Conservation (phyloP, 2,113 vertebrate genomes). For the Rissa tridactyla region DNA sequence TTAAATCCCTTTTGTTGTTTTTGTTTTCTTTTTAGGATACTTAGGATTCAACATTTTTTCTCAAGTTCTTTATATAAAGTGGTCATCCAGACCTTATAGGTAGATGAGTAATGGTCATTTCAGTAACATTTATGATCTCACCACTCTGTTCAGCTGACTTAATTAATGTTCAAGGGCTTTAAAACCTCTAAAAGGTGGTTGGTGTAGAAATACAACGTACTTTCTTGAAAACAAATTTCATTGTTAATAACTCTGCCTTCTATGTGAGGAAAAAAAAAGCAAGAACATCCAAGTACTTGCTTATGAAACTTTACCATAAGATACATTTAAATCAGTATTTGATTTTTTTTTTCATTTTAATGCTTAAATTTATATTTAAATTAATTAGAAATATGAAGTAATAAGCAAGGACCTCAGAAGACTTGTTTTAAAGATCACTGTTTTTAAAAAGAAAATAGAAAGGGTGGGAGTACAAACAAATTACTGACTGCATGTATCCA, state of each 20-base stretch:
- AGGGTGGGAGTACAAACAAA: neutral
- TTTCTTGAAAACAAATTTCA: neutral
- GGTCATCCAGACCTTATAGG: neutral
- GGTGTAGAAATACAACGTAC: neutral
- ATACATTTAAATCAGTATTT: neutral
- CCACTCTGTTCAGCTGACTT: neutral
- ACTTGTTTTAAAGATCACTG: neutral
- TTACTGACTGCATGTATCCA: neutral
- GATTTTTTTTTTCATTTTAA: neutral
- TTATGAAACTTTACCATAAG: neutral
- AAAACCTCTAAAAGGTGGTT: neutral
- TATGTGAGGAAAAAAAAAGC: neutral
- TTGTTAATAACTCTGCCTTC: neutral
- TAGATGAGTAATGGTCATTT: neutral
- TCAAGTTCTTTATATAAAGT: neutral
- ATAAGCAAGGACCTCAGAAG: neutral
- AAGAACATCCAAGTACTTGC: neutral
- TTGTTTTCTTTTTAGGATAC: neutral
- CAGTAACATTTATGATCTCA: neutral
- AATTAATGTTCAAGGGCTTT: neutral
- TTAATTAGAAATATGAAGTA: neutral
- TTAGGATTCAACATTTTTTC: neutral
- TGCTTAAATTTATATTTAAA: neutral
- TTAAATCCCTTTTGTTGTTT: neutral
- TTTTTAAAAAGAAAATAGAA: neutral